Conservation (phyloP, 2,113 vertebrate genomes). For the Neogale vison region DNA sequence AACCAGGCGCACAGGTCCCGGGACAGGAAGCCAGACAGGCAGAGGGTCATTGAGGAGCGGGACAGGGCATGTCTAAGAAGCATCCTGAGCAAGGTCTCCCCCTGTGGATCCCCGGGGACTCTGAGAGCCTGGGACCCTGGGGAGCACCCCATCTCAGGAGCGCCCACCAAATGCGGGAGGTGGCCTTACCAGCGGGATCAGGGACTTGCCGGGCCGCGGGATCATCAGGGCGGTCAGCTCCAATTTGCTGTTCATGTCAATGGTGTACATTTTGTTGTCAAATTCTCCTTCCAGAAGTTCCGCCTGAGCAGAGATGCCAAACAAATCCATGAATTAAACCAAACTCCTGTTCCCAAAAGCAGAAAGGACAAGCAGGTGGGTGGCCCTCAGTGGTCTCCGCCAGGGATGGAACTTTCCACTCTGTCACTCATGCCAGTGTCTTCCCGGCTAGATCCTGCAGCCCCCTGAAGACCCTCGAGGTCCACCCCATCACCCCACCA, state of each 20-base stretch:
- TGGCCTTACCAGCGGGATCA: constrained; percentile 12
- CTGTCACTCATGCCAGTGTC: too few relatives aligned
- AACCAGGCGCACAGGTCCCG: fast-evolving
- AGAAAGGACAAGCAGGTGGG: neutral
- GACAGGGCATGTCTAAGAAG: too few relatives aligned
- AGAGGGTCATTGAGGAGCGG: neutral
- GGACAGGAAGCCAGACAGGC: neutral
- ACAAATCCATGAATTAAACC: neutral
- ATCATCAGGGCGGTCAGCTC: neutral
- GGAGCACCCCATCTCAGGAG: too few relatives aligned
- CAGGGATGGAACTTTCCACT: neutral
- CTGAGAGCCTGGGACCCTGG: neutral
- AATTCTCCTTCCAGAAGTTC: constrained; percentile 41
- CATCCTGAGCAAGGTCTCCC: neutral
- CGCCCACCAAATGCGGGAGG: neutral
- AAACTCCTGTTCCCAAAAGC: neutral
- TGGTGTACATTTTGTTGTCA: neutral
- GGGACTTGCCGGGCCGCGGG: neutral
- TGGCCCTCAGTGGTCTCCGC: neutral
- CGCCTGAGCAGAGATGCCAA: neutral
- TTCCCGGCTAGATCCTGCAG: neutral
- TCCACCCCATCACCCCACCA: neutral
- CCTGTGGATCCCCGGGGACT: neutral
- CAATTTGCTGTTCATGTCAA: constrained; percentile 67
- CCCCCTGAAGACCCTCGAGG: too few relatives aligned